phyloP scores from a whole-genome alignment of 1,140 invertebrate genomes.

The Zaprionus africanus region DNA sequence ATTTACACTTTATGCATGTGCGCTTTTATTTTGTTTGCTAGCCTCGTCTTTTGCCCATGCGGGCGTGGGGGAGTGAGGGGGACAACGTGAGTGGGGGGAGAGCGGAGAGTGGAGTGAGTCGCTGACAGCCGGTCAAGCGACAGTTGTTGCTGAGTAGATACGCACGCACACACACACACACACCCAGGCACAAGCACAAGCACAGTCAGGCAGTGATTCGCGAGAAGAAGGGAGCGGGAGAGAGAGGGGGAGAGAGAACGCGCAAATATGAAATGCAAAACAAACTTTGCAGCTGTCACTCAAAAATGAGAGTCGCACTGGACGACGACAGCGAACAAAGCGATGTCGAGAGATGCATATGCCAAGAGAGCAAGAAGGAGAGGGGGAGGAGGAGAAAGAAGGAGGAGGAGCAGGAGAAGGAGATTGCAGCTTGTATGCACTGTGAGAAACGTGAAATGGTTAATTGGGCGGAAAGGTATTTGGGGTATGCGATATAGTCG shows the following conservation, averaged over 20 bases:
- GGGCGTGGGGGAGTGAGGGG: constrained; percentile 15
- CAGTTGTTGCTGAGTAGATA: constrained; percentile 62
- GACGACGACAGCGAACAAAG: constrained; percentile 49
- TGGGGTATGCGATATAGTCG: constrained; percentile 43
- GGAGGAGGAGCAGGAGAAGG: not conserved
- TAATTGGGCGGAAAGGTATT: constrained; percentile 73
- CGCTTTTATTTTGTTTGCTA: constrained; percentile 78
- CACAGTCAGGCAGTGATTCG: not conserved
- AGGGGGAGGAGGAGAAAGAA: not conserved
- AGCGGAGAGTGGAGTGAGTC: not conserved
- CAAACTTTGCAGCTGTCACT: constrained; percentile 82
- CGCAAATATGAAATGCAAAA: constrained; percentile 82
- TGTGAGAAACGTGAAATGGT: constrained; percentile 68
- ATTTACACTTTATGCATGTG: constrained; percentile 73
- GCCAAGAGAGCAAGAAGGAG: constrained; percentile 9
- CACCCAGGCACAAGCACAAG: not conserved
- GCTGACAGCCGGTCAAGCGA: constrained; percentile 76
- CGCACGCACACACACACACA: constrained; percentile 31
- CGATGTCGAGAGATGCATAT: constrained; percentile 30
- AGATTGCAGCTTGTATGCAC: constrained; percentile 43
- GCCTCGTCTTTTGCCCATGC: constrained; percentile 73
- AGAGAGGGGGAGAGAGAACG: constrained; percentile 34
- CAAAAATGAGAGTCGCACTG: constrained; percentile 77
- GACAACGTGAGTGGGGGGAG: constrained; percentile 2
- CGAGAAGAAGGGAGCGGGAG: not conserved